Evolutionary conservation across 2,797 vertebrate species (phyloP).

Genomic region (Lophura swinhoii): DNA sequence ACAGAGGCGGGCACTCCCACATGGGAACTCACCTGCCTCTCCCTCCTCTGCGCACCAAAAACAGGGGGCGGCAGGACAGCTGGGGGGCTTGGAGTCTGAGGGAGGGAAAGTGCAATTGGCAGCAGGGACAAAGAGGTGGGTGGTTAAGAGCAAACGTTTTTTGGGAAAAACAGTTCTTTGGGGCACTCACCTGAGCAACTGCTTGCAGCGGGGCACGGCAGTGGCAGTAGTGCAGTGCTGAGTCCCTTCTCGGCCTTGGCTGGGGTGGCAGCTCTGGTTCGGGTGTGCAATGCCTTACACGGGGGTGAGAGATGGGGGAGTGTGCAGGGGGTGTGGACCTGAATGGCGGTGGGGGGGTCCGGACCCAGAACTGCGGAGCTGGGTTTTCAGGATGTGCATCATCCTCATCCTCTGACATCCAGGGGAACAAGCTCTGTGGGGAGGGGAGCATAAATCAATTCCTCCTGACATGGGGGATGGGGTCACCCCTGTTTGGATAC

Average conservation of each 20-base stretch:
- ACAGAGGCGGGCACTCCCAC: no score
- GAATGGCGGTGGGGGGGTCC: neutral
- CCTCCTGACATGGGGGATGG: neutral
- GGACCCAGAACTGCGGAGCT: neutral
- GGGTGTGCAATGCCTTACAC: neutral
- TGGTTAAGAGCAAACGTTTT: neutral
- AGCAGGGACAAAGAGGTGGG: neutral
- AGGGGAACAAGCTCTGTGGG: neutral
- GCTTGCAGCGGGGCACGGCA: neutral
- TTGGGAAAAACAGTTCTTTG: neutral
- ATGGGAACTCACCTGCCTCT: neutral
- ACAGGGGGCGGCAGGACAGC: neutral
- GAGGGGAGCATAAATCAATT: neutral
- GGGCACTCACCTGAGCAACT: neutral
- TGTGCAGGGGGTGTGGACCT: neutral
- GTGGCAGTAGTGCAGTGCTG: neutral
- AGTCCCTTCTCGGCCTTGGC: neutral
- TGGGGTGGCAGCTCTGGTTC: neutral
- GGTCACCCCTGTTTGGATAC: neutral
- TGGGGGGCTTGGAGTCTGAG: neutral
- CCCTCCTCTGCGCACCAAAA: neutral
- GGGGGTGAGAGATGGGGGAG: neutral
- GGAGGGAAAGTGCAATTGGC: neutral
- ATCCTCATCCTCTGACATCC: neutral
- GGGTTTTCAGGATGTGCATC: neutral